Evolutionary conservation across 2,888 invertebrate genomes (phyloP).

Genomic region (Athetis lepigone): DNA sequence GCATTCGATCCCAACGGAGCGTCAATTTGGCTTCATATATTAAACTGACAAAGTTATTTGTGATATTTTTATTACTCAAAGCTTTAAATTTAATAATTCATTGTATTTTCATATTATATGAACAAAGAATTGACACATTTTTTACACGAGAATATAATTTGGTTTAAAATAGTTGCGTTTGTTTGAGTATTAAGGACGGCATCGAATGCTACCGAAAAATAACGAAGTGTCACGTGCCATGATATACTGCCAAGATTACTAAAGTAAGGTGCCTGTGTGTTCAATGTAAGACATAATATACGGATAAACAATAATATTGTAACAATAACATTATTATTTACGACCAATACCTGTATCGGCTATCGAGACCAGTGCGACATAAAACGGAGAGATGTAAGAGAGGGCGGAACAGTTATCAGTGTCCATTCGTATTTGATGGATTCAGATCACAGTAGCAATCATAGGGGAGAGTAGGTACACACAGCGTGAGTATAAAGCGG

Average conservation of each 20-base stretch:
- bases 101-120: slow-evolving; percentile 69
- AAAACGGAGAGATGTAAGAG: slow-evolving; percentile 28
- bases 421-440: not conserved
- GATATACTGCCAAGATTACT: slow-evolving; percentile 83
- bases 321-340: slow-evolving; percentile 53
- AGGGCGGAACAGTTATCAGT: slow-evolving; percentile 35
- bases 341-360: slow-evolving; percentile 53
- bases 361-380: slow-evolving; percentile 19
- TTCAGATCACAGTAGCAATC: slow-evolving; percentile 16
- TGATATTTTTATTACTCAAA: slow-evolving; percentile 79
- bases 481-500: slow-evolving; percentile 2
- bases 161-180: slow-evolving; percentile 54
- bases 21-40: slow-evolving; percentile 68
- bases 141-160: slow-evolving; percentile 61
- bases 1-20: slow-evolving; percentile 38
- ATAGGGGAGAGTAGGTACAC: not conserved
- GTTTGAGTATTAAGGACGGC: slow-evolving; percentile 56
- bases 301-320: slow-evolving; percentile 72
- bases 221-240: slow-evolving; percentile 81
- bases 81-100: slow-evolving; percentile 75
- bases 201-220: slow-evolving; percentile 67
- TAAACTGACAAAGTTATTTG: slow-evolving; percentile 77
- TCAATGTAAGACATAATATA: slow-evolving; percentile 79
- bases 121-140: slow-evolving; percentile 61
- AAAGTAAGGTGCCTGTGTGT: slow-evolving; percentile 88